Conservation (phyloP, 2,113 vertebrate genomes). For the Anas platyrhynchos region DNA sequence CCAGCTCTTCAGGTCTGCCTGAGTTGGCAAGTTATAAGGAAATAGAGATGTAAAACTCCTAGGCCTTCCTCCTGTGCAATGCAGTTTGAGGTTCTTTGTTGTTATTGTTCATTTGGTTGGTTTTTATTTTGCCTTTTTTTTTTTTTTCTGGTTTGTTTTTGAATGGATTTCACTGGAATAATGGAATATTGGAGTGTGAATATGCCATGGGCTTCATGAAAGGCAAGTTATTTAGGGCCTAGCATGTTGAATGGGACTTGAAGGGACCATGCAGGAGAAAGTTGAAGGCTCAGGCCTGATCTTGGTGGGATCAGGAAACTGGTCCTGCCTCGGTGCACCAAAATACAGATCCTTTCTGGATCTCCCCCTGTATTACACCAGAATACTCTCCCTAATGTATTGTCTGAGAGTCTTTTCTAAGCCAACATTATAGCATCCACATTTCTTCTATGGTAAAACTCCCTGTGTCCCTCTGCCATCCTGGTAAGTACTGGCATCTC, state of each 20-base stretch:
- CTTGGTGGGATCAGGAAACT: not conserved
- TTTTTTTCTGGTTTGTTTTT: not conserved
- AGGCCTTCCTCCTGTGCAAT: not conserved
- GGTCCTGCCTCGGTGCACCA: too few relatives aligned
- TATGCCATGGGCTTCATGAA: not conserved
- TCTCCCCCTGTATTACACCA: not conserved
- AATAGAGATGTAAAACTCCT: not conserved
- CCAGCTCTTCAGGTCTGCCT: not conserved
- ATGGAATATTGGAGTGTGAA: not conserved
- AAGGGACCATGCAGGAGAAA: not conserved
- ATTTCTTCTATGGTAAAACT: not conserved
- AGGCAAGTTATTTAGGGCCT: not conserved
- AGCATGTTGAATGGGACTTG: not conserved
- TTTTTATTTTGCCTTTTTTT: not conserved
- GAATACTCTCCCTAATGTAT: not conserved
- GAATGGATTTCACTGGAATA: not conserved
- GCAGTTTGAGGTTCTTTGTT: not conserved
- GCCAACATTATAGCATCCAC: not conserved
- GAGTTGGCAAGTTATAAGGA: not conserved
- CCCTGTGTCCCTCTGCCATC: too few relatives aligned
- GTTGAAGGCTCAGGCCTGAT: not conserved
- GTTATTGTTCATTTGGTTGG: not conserved
- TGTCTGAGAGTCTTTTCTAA: not conserved
- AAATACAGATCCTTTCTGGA: not conserved
- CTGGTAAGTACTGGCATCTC: not conserved